These are phyloP conservation scores for Drosophila mulleri DNA, from an alignment of 2,888 invertebrate genomes.

Conservation along the genomic window DNA sequence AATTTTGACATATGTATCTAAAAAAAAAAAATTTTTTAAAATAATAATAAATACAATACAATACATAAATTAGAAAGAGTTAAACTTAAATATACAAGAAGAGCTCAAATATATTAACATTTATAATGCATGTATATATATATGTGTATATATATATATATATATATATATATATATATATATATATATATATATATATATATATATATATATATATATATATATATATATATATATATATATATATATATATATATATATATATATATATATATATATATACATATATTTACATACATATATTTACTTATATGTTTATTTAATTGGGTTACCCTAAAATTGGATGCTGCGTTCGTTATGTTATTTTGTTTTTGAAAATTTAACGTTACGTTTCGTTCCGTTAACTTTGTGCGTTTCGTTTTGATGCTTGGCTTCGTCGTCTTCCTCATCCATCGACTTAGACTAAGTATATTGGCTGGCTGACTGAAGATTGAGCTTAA, in stretches of 20 bases:
- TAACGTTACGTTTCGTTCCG: conserved; percentile 26
- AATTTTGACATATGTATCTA: conserved; percentile 26
- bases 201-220: not conserved
- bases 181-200: not conserved
- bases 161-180: not conserved
- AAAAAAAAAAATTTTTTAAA: no score
- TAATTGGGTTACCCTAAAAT: conserved; percentile 20
- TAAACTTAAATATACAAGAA: not conserved
- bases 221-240: not conserved
- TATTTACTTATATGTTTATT: not conserved
- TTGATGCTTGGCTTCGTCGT: conserved; percentile 27
- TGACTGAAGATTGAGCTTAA: conserved; percentile 26
- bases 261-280: not conserved
- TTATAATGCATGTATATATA: not conserved
- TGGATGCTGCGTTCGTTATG: not conserved
- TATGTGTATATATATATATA: not conserved
- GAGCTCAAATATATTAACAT: not conserved
- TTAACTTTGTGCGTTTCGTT: conserved; percentile 50
- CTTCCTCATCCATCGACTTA: conserved; percentile 23
- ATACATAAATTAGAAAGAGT: not conserved
- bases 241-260: not conserved
- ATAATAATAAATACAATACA: no score
- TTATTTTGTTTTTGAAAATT: conserved; percentile 8
- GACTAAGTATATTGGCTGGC: conserved; percentile 16
- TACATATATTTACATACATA: no score